phyloP scores from a whole-genome alignment of 1,140 invertebrate genomes.

The Hylyphantes graminicola region DNA sequence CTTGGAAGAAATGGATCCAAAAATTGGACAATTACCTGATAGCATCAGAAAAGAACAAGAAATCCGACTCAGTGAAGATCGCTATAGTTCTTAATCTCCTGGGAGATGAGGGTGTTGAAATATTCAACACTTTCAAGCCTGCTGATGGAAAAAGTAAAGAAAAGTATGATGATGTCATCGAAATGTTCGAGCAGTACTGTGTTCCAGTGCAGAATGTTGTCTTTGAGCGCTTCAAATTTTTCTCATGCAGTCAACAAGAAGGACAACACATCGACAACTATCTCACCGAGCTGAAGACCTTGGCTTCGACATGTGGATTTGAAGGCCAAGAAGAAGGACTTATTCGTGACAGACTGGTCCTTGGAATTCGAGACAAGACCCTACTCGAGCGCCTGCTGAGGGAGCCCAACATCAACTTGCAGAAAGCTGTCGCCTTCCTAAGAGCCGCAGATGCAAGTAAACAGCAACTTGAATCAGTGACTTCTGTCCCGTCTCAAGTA shows the following conservation, averaged over 20 bases:
- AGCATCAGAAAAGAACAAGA: constrained; percentile 14
- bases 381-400: constrained; percentile 6
- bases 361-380: background rate
- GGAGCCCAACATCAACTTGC: background rate
- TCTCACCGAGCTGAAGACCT: background rate
- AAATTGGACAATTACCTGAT: constrained; percentile 27
- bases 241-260: constrained; percentile 26
- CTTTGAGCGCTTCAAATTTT: constrained; percentile 20
- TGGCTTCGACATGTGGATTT: constrained; percentile 10
- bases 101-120: constrained; percentile 23
- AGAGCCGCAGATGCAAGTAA: constrained; percentile 10
- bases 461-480: background rate
- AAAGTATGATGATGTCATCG: constrained; percentile 1
- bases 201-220: background rate
- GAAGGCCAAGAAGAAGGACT: constrained; percentile 15
- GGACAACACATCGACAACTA: background rate
- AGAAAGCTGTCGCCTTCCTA: background rate
- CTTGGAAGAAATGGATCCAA: background rate
- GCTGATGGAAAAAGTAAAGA: background rate
- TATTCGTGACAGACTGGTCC: constrained; percentile 17
- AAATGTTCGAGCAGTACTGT: constrained; percentile 6
- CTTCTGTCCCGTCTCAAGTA: background rate
- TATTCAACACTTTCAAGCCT: constrained; percentile 14
- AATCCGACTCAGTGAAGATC: background rate
- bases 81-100: background rate